phyloP scores from a whole-genome alignment of 1,140 invertebrate genomes.

The Drosophila fuyamai region DNA sequence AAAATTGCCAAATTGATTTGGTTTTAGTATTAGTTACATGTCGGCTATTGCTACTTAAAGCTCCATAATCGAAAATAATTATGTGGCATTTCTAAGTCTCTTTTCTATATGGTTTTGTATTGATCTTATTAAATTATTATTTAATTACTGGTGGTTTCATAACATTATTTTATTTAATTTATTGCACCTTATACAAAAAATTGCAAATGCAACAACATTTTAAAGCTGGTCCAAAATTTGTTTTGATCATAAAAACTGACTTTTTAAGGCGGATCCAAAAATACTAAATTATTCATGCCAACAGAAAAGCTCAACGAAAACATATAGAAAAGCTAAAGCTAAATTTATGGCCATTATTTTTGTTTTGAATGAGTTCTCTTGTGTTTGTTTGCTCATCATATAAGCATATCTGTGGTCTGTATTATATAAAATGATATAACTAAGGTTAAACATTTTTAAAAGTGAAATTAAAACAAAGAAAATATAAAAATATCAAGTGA shows the following conservation, averaged over 20 bases:
- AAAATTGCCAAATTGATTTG: not conserved
- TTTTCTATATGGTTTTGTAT: too few relatives aligned
- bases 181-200: too few relatives aligned
- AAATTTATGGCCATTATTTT: not conserved
- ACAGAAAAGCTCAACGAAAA: not conserved
- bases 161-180: too few relatives aligned
- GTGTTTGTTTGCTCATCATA: not conserved
- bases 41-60: too few relatives aligned
- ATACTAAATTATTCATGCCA: not conserved
- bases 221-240: not conserved
- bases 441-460: not conserved
- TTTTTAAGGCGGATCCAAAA: not conserved
- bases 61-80: too few relatives aligned
- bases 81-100: too few relatives aligned
- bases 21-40: too few relatives aligned
- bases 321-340: not conserved
- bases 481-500: too few relatives aligned
- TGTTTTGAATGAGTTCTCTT: constrained; percentile 1
- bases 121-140: too few relatives aligned
- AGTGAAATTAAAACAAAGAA: too few relatives aligned
- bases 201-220: too few relatives aligned
- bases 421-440: not conserved
- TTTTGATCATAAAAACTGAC: not conserved
- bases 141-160: too few relatives aligned
- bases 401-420: not conserved